A percentile compares a stretch with the other conserved stretches of the same genome.
phyloP scores from a whole-genome alignment of 1,140 invertebrate species.

The Streblospio benedicti region DNA sequence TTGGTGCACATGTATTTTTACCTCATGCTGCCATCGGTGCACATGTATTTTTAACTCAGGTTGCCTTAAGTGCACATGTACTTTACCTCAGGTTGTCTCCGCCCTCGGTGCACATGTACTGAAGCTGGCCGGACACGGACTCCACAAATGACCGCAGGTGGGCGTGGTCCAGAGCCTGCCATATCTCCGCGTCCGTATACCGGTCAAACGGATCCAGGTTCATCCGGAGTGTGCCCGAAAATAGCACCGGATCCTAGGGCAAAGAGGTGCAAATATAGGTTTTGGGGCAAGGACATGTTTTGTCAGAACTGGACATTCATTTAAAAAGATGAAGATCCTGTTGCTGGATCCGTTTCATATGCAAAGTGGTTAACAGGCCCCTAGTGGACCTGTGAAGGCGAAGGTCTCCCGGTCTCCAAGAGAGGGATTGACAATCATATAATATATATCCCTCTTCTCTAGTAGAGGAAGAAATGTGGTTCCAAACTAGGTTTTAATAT shows the following conservation, averaged over 20 bases:
- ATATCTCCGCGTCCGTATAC: conserved; percentile 33
- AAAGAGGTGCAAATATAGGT: neutral
- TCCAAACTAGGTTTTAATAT: too few species aligned
- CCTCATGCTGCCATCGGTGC: too few species aligned
- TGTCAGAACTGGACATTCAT: neutral
- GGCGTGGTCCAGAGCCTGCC: conserved; percentile 31
- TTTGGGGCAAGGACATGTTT: neutral
- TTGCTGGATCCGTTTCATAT: too few species aligned
- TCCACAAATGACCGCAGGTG: conserved; percentile 36
- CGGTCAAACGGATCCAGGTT: conserved; percentile 39
- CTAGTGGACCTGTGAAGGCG: too few species aligned
- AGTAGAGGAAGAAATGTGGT: too few species aligned
- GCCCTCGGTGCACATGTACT: conserved; percentile 17
- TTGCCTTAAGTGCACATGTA: too few species aligned
- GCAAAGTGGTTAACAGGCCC: too few species aligned
- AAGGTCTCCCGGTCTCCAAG: too few species aligned
- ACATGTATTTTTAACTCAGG: too few species aligned
- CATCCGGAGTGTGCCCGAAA: conserved; percentile 33
- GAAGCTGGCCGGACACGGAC: conserved; percentile 8
- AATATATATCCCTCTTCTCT: too few species aligned
- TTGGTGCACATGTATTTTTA: too few species aligned
- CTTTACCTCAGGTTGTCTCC: conserved; percentile 44
- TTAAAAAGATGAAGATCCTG: neutral
- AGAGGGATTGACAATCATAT: too few species aligned
- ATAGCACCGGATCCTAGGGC: conserved; percentile 35